Evolutionary conservation across 2,888 invertebrate species (phyloP).

Genomic region (Pandemis heparana): DNA sequence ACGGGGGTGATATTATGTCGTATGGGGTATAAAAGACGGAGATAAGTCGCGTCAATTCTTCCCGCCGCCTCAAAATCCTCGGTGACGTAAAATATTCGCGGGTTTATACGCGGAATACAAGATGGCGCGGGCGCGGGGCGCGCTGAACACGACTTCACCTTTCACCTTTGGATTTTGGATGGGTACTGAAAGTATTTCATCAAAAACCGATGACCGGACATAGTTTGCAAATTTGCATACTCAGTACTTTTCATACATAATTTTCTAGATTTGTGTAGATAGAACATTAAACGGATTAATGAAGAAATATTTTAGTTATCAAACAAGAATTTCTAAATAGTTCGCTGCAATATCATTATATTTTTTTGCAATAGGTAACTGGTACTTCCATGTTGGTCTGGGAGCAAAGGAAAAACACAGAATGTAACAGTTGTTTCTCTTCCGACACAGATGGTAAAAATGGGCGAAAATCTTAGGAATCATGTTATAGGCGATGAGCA

Average conservation of each 20-base stretch:
- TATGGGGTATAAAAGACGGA: slow-evolving; percentile 55
- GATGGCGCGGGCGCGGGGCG: slow-evolving; percentile 15
- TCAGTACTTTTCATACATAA: background rate
- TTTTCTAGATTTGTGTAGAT: background rate
- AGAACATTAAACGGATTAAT: background rate
- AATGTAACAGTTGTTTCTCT: too few species aligned
- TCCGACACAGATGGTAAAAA: too few species aligned
- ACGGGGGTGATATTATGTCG: background rate
- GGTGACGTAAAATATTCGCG: slow-evolving; percentile 81
- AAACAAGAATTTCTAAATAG: too few species aligned
- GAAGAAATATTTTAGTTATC: background rate
- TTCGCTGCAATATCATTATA: too few species aligned
- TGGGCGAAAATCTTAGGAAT: too few species aligned
- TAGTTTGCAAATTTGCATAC: background rate
- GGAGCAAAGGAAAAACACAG: too few species aligned
- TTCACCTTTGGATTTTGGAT: slow-evolving; percentile 3
- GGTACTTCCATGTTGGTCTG: too few species aligned
- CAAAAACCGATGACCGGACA: background rate
- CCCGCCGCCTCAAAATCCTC: slow-evolving; percentile 75
- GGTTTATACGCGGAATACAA: slow-evolving; percentile 80
- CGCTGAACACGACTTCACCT: background rate
- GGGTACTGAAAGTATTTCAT: background rate
- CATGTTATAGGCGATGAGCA: too few species aligned
- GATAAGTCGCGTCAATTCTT: slow-evolving; percentile 83
- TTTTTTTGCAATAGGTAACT: too few species aligned